Evolutionary conservation across 2,113 vertebrate genomes (phyloP).

Genomic region (Neodontobutis hainanensis): DNA sequence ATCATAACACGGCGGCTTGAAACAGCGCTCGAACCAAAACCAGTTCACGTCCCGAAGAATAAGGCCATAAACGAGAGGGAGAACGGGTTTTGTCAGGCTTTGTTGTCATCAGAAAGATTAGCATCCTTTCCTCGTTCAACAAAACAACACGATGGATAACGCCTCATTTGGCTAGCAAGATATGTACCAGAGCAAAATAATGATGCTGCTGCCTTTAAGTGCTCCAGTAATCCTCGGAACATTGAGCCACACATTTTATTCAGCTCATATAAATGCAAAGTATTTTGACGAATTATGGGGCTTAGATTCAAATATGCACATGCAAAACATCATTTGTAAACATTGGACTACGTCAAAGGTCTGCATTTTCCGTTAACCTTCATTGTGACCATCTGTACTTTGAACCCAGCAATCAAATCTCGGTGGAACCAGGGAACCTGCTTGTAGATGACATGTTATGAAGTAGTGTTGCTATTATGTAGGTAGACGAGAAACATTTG

Average conservation of each 20-base stretch:
- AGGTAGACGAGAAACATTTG: too few relatives aligned
- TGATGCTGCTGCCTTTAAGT: conserved; percentile 18
- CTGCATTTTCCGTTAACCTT: too few relatives aligned
- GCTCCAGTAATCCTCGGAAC: background rate
- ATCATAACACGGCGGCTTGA: conserved; percentile 26
- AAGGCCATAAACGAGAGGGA: background rate
- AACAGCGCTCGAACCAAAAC: conserved; percentile 6
- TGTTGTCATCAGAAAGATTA: background rate
- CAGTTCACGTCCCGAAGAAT: background rate
- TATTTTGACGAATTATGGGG: too few relatives aligned
- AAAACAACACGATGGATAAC: conserved; percentile 44
- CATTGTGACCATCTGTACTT: too few relatives aligned
- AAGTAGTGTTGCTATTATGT: too few relatives aligned
- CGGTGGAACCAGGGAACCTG: too few relatives aligned
- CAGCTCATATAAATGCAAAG: too few relatives aligned
- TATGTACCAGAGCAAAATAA: conserved; percentile 34
- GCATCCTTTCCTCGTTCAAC: conserved; percentile 29
- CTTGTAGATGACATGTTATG: too few relatives aligned
- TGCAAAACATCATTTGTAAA: too few relatives aligned
- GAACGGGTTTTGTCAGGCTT: background rate
- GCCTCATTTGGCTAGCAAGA: conserved; percentile 24
- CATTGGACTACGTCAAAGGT: too few relatives aligned
- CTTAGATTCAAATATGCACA: too few relatives aligned
- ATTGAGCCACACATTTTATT: background rate
- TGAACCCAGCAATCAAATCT: too few relatives aligned